These are phyloP conservation scores for Actenoides hombroni DNA, from an alignment of 2,113 vertebrate species.

Conservation along the genomic window DNA sequence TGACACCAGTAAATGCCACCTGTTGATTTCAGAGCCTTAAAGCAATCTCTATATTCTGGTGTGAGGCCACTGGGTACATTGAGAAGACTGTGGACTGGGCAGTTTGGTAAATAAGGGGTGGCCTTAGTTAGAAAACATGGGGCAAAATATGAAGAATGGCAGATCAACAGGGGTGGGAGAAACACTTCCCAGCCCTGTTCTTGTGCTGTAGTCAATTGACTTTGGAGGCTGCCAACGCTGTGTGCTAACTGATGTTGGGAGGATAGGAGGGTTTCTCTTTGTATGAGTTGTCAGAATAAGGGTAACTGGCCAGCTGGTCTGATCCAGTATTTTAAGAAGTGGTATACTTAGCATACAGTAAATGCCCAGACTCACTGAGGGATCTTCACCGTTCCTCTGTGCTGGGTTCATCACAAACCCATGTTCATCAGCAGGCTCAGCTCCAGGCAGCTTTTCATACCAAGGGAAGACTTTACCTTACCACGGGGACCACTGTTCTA, in stretches of 20 bases:
- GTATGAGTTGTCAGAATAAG: not conserved
- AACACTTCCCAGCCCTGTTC: not conserved
- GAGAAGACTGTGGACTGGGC: not conserved
- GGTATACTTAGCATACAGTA: not conserved
- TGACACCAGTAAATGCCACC: not conserved
- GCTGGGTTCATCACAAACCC: not conserved
- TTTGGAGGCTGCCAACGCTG: not conserved
- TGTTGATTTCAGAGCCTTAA: not conserved
- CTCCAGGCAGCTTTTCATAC: not conserved
- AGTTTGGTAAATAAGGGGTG: not conserved
- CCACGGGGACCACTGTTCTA: not conserved
- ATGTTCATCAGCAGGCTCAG: not conserved
- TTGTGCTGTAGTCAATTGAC: not conserved
- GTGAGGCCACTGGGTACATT: not conserved
- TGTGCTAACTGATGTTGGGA: not conserved
- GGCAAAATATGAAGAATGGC: not conserved
- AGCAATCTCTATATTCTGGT: not conserved
- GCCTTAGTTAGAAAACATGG: not conserved
- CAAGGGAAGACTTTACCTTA: not conserved
- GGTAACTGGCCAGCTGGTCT: not conserved
- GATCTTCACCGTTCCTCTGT: not conserved
- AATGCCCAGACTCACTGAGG: not conserved
- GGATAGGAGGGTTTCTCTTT: not conserved
- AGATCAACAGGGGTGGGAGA: not conserved
- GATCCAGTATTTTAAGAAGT: not conserved